These are phyloP conservation scores for Alviniconcha strummeri DNA, from an alignment of 2,888 invertebrate genomes.

Conservation along the genomic window DNA sequence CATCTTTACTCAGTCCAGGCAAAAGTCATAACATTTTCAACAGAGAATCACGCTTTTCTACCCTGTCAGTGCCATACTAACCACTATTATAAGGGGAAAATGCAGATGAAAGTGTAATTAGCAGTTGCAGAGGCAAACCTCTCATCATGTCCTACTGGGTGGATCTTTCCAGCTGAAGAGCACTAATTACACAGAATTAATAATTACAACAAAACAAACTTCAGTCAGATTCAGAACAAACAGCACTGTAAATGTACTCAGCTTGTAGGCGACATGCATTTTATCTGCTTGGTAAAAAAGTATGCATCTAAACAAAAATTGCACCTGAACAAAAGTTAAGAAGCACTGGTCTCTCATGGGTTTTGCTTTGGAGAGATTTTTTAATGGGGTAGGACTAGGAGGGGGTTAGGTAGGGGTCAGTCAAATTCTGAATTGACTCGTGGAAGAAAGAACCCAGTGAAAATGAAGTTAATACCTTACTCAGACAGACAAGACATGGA, in stretches of 20 bases:
- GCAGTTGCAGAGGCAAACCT: too few relatives aligned
- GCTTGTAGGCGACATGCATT: neutral
- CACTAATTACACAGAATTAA: neutral
- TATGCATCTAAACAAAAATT: neutral
- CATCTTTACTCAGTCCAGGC: too few relatives aligned
- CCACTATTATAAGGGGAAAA: neutral
- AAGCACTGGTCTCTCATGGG: neutral
- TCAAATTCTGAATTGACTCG: too few relatives aligned
- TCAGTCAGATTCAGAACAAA: neutral
- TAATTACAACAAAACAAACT: neutral
- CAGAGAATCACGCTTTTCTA: too few relatives aligned
- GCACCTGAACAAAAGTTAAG: neutral
- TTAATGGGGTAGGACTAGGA: too few relatives aligned
- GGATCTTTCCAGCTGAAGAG: too few relatives aligned
- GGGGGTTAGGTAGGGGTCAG: too few relatives aligned
- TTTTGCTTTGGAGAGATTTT: too few relatives aligned
- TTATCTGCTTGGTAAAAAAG: neutral
- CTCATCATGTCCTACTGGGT: too few relatives aligned
- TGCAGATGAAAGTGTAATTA: neutral
- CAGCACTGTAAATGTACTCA: neutral
- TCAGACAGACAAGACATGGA: neutral
- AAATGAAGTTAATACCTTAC: too few relatives aligned
- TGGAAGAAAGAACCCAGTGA: too few relatives aligned
- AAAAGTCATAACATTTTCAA: too few relatives aligned
- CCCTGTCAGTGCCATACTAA: neutral